These are phyloP conservation scores for Resseliella maxima DNA, from an alignment of 2,888 invertebrate species.

Conservation along the genomic window DNA sequence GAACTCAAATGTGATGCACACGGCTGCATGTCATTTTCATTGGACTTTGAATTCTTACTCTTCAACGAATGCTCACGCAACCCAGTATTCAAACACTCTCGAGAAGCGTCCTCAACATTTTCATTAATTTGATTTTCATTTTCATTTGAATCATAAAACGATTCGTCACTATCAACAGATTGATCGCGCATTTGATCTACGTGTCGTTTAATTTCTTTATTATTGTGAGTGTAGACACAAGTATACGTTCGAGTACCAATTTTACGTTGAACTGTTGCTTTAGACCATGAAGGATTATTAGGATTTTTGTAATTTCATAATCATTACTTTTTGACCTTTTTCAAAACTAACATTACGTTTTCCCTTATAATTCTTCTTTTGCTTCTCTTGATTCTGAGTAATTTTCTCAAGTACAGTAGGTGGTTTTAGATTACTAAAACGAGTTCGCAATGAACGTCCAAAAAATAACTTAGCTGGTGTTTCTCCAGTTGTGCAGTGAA, in stretches of 20 bases:
- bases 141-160: no score
- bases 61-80: no score
- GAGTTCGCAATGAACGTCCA: not conserved
- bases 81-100: no score
- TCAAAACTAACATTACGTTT: not conserved
- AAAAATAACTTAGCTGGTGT: not conserved
- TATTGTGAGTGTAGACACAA: not conserved
- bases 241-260: not conserved
- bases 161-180: no score
- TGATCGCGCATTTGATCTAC: not conserved
- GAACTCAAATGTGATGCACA: no score
- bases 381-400: not conserved
- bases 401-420: not conserved
- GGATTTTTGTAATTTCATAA: not conserved
- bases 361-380: not conserved
- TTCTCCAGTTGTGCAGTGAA: not conserved
- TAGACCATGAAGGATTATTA: not conserved
- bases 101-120: no score
- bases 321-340: not conserved
- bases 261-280: not conserved
- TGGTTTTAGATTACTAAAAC: not conserved
- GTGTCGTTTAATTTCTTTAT: not conserved
- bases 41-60: no score
- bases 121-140: no score
- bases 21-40: no score